A percentile compares a stretch with the other conserved stretches of the same genome.
Conservation (phyloP, 2,113 vertebrate species). For the Syrrhaptes paradoxus region DNA sequence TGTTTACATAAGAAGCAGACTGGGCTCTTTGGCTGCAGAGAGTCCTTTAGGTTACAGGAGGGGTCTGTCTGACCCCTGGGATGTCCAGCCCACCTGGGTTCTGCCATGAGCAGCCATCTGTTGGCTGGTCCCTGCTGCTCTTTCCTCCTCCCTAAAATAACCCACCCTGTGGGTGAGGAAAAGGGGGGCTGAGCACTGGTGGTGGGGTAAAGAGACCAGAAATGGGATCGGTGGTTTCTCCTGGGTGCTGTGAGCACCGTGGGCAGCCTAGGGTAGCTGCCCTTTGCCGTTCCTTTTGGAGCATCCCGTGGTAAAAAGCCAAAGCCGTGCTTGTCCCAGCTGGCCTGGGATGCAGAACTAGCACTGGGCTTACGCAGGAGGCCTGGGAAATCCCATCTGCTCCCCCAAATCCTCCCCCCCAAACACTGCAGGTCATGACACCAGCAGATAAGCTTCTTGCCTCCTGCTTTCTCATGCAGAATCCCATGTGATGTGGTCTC, state of each 20-base stretch:
- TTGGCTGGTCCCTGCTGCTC: background rate
- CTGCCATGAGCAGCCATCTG: background rate
- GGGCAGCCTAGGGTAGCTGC: background rate
- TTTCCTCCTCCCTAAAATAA: background rate
- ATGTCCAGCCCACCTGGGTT: background rate
- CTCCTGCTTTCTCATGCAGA: background rate
- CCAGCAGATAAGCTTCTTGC: background rate
- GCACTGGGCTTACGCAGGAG: background rate
- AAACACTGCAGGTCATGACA: background rate
- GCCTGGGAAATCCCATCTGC: conserved; percentile 16
- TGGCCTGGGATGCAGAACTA: background rate
- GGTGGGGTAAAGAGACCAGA: background rate
- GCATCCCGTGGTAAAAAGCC: background rate
- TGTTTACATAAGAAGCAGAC: conserved; percentile 36
- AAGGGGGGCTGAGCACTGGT: background rate
- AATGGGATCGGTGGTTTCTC: background rate
- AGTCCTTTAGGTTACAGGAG: background rate
- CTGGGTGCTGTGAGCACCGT: background rate
- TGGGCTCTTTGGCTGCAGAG: background rate
- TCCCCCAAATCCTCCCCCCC: background rate
- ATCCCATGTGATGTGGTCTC: background rate
- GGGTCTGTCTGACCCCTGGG: background rate
- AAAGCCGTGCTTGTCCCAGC: background rate
- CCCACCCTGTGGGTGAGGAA: background rate
- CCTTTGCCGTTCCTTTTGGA: background rate